Percentiles rank a stretch among this genome's conserved stretches.
Conservation (phyloP, 2,888 invertebrate species). For the Yponomeuta evonymella region DNA sequence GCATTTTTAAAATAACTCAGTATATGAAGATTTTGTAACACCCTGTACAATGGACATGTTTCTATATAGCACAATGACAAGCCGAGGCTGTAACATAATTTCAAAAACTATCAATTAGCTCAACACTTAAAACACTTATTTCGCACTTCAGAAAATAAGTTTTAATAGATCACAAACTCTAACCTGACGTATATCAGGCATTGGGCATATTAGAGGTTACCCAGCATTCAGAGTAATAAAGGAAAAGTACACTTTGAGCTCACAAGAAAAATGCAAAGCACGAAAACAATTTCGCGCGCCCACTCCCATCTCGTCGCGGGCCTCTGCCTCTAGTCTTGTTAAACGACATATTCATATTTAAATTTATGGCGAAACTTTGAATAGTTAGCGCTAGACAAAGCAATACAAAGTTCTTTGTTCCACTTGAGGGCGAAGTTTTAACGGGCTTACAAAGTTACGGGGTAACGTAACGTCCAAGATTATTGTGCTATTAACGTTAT, state of each 20-base stretch:
- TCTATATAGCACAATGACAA: too few species aligned
- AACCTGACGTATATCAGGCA: too few species aligned
- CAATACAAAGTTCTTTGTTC: slow-evolving; percentile 33
- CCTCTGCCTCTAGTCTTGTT: slow-evolving; percentile 5
- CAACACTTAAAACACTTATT: too few species aligned
- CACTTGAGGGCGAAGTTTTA: slow-evolving; percentile 16
- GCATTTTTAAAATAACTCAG: too few species aligned
- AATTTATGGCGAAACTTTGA: slow-evolving; percentile 62
- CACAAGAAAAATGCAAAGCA: neutral
- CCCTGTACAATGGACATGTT: too few species aligned
- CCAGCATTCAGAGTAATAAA: too few species aligned
- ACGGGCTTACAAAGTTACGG: slow-evolving; percentile 10
- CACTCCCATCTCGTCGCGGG: neutral
- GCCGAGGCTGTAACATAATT: too few species aligned
- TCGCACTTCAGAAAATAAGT: too few species aligned
- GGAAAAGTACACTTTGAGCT: neutral
- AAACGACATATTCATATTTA: slow-evolving; percentile 64
- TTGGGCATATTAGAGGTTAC: too few species aligned
- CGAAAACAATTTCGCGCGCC: neutral
- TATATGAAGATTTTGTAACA: too few species aligned
- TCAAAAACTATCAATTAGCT: too few species aligned
- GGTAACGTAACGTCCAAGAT: neutral
- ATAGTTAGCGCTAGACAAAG: slow-evolving; percentile 52
- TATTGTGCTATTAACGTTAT: slow-evolving; percentile 14
- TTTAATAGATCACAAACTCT: too few species aligned